Conservation (phyloP, 2,113 vertebrate species). For the Connochaetes taurinus region DNA sequence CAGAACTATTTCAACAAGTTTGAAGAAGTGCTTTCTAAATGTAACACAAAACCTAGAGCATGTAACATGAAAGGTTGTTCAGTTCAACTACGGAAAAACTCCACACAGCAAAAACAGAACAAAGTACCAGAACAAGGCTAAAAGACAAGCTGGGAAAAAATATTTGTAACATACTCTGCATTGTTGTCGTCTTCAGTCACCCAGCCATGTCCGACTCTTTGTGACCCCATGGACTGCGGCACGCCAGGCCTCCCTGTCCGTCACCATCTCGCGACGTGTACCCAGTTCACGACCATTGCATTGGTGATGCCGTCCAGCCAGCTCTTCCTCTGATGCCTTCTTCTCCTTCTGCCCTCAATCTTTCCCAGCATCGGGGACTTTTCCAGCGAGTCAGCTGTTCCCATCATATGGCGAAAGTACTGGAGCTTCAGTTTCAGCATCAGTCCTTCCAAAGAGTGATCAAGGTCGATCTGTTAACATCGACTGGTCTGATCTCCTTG, state of each 20-base stretch:
- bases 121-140: not conserved
- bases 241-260: not conserved
- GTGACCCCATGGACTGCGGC: not conserved
- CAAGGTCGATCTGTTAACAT: not conserved
- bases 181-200: not conserved
- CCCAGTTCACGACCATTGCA: not conserved
- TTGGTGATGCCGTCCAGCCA: not conserved
- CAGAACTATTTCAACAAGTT: not conserved
- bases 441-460: not conserved
- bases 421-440: not conserved
- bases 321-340: not conserved
- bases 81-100: not conserved
- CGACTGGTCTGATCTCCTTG: not conserved
- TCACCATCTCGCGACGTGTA: not conserved
- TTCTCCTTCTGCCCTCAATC: not conserved
- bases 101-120: not conserved
- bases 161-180: not conserved
- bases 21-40: not conserved
- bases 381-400: not conserved
- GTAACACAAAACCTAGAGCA: not conserved
- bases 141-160: not conserved
- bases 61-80: not conserved
- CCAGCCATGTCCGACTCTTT: rapidly evolving
- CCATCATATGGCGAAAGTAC: not conserved
- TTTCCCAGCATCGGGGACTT: not conserved